A percentile compares a stretch with the other conserved stretches of the same genome.
Evolutionary conservation across 2,888 invertebrate species (phyloP).

Genomic region (Trachelus troglodyta): DNA sequence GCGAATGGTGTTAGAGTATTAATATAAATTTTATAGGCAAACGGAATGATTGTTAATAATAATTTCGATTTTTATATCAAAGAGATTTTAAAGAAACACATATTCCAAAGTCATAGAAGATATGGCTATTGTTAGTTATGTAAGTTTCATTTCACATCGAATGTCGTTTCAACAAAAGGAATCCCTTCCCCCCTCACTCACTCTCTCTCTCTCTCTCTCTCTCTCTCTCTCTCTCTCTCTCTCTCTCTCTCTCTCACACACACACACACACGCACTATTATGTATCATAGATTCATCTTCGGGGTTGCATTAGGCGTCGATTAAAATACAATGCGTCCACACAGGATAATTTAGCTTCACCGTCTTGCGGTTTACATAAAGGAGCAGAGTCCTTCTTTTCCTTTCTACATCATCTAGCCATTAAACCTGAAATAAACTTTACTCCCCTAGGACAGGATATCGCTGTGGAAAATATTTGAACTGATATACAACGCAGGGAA

Average conservation of each 20-base stretch:
- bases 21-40: conserved; percentile 37
- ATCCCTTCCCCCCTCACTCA: background rate
- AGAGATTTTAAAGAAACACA: conserved; percentile 33
- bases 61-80: conserved; percentile 33
- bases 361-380: background rate
- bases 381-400: background rate
- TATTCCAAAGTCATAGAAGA: conserved; percentile 22
- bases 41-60: conserved; percentile 46
- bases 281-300: background rate
- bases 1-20: conserved; percentile 20
- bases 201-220: no score
- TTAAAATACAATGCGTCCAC: background rate
- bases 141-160: conserved; percentile 17
- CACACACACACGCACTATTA: background rate
- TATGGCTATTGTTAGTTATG: conserved; percentile 27
- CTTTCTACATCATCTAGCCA: conserved; percentile 15
- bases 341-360: background rate
- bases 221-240: no score
- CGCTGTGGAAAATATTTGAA: background rate
- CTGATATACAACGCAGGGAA: no score
- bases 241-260: no score
- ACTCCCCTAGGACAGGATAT: background rate
- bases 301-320: background rate
- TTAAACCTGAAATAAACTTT: conserved; percentile 23
- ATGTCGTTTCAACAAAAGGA: background rate